phyloP scores from a whole-genome alignment of 2,113 vertebrate genomes.

The Ctenomys sociabilis region DNA sequence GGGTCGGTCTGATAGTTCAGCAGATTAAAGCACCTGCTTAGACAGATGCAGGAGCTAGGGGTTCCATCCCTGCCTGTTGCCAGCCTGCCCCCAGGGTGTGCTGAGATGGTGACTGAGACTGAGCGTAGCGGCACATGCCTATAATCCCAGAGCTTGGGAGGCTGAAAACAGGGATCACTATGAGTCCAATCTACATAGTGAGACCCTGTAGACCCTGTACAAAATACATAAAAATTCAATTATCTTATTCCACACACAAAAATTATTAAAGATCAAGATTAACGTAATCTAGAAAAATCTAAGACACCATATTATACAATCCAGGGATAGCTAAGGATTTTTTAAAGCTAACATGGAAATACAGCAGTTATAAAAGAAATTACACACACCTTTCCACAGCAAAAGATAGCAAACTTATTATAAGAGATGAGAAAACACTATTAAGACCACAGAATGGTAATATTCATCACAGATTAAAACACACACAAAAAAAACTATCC shows the following conservation, averaged over 20 bases:
- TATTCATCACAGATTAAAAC: not conserved
- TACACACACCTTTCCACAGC: not conserved
- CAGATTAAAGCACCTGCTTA: too few relatives aligned
- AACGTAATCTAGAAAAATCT: slow-evolving; percentile 13
- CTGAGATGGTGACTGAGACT: too few relatives aligned
- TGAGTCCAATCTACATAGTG: too few relatives aligned
- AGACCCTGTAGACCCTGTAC: too few relatives aligned
- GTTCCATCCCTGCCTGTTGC: too few relatives aligned
- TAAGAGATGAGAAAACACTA: slow-evolving; percentile 6
- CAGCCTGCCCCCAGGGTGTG: too few relatives aligned
- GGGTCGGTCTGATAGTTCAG: too few relatives aligned
- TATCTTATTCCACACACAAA: not conserved
- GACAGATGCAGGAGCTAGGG: too few relatives aligned
- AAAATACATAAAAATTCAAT: not conserved
- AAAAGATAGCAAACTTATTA: slow-evolving; percentile 14
- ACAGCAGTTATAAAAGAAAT: slow-evolving; percentile 32
- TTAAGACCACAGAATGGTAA: not conserved
- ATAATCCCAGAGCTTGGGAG: too few relatives aligned
- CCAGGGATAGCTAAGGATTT: not conserved
- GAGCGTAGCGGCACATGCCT: too few relatives aligned
- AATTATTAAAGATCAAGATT: not conserved
- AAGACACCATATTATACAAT: slow-evolving; percentile 1
- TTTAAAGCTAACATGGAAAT: slow-evolving; percentile 19
- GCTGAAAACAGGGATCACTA: too few relatives aligned
- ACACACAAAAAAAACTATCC: slow-evolving; percentile 31